Evolutionary conservation across 1,140 invertebrate genomes (phyloP), one percentile per base, ranked within the genome.

Genomic region (Aporrectodea caliginosa): DNA sequence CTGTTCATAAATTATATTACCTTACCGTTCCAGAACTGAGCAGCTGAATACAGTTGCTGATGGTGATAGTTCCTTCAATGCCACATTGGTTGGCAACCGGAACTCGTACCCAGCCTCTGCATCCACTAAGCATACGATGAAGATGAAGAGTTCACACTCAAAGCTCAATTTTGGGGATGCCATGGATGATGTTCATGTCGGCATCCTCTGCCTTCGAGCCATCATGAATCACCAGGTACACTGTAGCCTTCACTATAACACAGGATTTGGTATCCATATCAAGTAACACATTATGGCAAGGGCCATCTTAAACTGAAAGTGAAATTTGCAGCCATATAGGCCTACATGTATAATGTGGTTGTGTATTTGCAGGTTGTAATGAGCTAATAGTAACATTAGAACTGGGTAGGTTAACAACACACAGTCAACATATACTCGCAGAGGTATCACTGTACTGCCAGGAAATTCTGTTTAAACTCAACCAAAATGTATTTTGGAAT

Each of bases 151-250:
- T 33, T 79, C 72, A 1, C 33, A 71, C 72, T 79, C 80, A 74
- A 87, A 87, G 85, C 90, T 98, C 35, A 98, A 98, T 87, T 98
- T 98, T 94, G 98, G 97, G 69, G 95, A 98, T 84, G 94, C 95
- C 69, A 95, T 96, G 82, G 97, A 99, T 88, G 98, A 99, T 87
- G 97, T 99, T 83, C 98, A 99, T 89, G 95, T 99, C 77, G 98
- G 96, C 90, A 98, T 99, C 83, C 94, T 98, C 92, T 99, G 97
- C 89, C 92, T 99, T 90, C 91, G 98, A 35, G 97, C 98, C 75
- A 99, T 99, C 84, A 99, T 99, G 97, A 99, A 99, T 89, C 99
- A 99, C 88, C 99, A 98, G 91, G 94, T 95, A 58, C 43, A 58
- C 22, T 58, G 43, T 22, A 58, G 22, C 43, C 43, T 58, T 6